Percentiles rank a stretch among this genome's conserved stretches.
Evolutionary conservation across 1,140 invertebrate genomes (phyloP).

Genomic region (Temnothorax curvispinosus): DNA sequence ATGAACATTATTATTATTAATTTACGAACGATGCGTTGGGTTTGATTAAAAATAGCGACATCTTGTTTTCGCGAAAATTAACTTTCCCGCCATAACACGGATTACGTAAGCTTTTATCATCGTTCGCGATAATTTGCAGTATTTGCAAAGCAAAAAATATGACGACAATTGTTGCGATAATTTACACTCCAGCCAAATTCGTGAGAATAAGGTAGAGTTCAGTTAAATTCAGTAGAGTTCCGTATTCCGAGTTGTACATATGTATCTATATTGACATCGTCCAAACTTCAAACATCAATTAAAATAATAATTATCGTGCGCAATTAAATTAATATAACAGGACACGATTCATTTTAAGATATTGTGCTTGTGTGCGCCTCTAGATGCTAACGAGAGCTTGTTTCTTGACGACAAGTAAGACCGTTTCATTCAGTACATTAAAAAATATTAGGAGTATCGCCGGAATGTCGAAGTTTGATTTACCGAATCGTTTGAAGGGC

Average conservation of each 20-base stretch:
- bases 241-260: not conserved
- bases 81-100: slow-evolving; percentile 31
- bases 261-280: not conserved
- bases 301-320: not conserved
- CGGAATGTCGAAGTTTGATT: slow-evolving; percentile 84
- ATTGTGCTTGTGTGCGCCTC: not conserved
- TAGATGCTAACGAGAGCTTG: slow-evolving; percentile 71
- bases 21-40: not conserved
- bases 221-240: too few relatives aligned
- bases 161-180: too few relatives aligned
- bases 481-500: slow-evolving; percentile 84
- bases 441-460: slow-evolving; percentile 64
- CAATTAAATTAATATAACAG: not conserved
- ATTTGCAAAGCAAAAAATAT: not conserved
- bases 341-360: too few relatives aligned
- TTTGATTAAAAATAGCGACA: not conserved
- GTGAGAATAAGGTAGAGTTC: not conserved
- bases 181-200: not conserved
- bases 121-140: not conserved
- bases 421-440: slow-evolving; percentile 26
- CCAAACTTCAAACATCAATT: not conserved
- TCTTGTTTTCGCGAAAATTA: not conserved
- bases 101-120: slow-evolving; percentile 38
- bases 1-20: too few relatives aligned
- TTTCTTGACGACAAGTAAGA: slow-evolving; percentile 49